Base-by-base conservation (phyloP, 2,797 vertebrate genomes). In the Parauchenoglanis ngamensis region DNA sequence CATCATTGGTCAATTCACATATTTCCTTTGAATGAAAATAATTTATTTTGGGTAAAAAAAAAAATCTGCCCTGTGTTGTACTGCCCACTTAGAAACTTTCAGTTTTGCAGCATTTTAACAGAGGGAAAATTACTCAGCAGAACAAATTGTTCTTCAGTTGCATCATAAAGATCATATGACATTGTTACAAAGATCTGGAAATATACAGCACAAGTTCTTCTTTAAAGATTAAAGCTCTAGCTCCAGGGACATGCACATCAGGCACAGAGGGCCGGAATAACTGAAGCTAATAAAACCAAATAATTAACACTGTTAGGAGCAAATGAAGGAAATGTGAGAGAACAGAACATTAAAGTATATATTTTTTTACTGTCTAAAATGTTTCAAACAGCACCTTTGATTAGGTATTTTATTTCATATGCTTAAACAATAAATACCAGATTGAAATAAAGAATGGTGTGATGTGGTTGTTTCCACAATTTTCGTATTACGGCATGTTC, bases 31-130 rank as follows among this genome's bases (percentile, higher is more conserved):
- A 70, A 70, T 70, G 68, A 70, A 70, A 44, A 44, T 21, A 8
- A 35, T 68, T 91, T 88, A 83, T 91, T 90, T 92, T 91, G 90
- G 86, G 90, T 89, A 90, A 49, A 10, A 49, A 83, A 88, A 92
- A 91, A 75, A 52, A n/a, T 52, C n/a, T 78, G n/a, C 13, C 23
- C 12, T 76, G 13, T 77, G 70, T 49, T 75, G 35, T 13, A n/a
- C 19, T 25, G 56, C 19, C 11, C 57, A 46, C 23, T 46, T 31
- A 52, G n/a, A 56, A n/a, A 81, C 35, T 25, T 63, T 61, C 21
- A 7, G 19, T 78, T 78, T 56, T 31, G 28, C 52, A 23, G 28
- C 19, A 23, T 25, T 44, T 57, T 7, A 63, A 4, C 31, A 40
- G 21, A 56, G 28, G 31, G 65, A 57, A 46, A 54, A 40, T 65